These are phyloP conservation scores for Forbesichthys agassizii DNA, from an alignment of 2,113 vertebrate genomes.

Conservation along the genomic window DNA sequence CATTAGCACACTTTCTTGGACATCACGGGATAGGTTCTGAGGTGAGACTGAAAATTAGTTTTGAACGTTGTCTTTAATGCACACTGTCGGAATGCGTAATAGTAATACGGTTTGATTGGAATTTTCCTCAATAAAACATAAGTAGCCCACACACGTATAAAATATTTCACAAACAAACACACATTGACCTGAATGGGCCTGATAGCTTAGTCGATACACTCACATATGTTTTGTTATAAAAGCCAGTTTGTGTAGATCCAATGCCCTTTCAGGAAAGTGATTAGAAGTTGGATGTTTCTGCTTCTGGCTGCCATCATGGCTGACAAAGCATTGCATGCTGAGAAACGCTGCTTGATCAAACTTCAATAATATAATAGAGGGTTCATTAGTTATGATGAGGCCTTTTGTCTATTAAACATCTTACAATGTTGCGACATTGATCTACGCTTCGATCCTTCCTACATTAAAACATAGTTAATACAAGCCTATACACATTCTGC, in stretches of 20 bases:
- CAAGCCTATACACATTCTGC: not conserved
- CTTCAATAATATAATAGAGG: constrained; percentile 1
- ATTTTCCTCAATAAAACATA: no score
- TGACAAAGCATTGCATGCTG: not conserved
- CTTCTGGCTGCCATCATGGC: not conserved
- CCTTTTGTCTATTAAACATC: constrained; percentile 25
- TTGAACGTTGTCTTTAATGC: not conserved
- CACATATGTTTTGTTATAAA: no score
- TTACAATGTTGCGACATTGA: constrained; percentile 4
- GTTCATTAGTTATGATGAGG: constrained; percentile 1
- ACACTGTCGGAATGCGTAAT: no score
- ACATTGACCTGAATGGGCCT: no score
- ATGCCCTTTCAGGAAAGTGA: not conserved
- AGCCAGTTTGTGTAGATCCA: no score
- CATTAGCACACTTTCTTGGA: not conserved
- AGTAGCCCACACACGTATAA: no score
- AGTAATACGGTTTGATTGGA: no score
- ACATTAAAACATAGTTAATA: constrained; percentile 4
- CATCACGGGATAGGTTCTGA: constrained; percentile 34
- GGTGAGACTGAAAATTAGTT: constrained; percentile 35
- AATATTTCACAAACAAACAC: no score
- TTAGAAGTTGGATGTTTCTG: not conserved
- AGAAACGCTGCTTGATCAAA: constrained; percentile 9
- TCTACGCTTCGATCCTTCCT: not conserved
- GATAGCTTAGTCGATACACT: no score